Conservation (phyloP, 37 sponge, comb jelly and placozoan species). For the Eunapius fragilis region DNA sequence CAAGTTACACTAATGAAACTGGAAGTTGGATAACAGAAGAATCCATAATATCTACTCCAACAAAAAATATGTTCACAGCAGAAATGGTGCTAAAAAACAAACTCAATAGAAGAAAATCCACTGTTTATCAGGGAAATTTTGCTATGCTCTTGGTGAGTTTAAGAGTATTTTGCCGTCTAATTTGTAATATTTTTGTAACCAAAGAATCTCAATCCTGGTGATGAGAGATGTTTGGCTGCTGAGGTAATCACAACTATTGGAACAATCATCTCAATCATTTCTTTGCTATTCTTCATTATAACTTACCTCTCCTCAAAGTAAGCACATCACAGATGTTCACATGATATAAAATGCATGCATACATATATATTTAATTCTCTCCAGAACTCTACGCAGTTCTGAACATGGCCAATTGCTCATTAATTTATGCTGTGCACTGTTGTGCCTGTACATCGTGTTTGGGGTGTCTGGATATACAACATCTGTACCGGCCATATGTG, state of each 20-base stretch:
- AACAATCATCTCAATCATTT: neutral
- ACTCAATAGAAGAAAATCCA: neutral
- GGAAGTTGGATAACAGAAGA: constrained; percentile 30
- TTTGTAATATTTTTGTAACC: neutral
- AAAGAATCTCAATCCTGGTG: constrained; percentile 24
- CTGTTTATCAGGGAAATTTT: constrained; percentile 18
- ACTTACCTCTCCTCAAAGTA: constrained; percentile 1
- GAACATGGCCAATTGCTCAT: constrained; percentile 17
- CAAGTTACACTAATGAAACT: constrained; percentile 39
- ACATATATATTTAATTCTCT: neutral
- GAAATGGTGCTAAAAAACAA: neutral
- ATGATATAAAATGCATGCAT: neutral
- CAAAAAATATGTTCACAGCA: neutral
- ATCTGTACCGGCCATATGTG: constrained; percentile 24
- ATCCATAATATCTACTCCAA: constrained; percentile 25
- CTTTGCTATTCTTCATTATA: constrained; percentile 5
- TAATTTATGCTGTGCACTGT: constrained; percentile 33
- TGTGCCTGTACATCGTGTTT: constrained; percentile 47
- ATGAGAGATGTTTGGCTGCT: neutral
- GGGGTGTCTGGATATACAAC: constrained; percentile 6
- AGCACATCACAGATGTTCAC: too few species aligned
- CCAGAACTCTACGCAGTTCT: constrained; percentile 10
- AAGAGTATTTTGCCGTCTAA: too few species aligned
- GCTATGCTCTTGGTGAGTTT: constrained; percentile 27
- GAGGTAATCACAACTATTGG: constrained; percentile 2